A percentile compares a stretch with the other conserved stretches of the same genome.
These are phyloP conservation scores for Pseudococcus longispinus DNA, from an alignment of 2,888 invertebrate genomes.

Conservation along the genomic window DNA sequence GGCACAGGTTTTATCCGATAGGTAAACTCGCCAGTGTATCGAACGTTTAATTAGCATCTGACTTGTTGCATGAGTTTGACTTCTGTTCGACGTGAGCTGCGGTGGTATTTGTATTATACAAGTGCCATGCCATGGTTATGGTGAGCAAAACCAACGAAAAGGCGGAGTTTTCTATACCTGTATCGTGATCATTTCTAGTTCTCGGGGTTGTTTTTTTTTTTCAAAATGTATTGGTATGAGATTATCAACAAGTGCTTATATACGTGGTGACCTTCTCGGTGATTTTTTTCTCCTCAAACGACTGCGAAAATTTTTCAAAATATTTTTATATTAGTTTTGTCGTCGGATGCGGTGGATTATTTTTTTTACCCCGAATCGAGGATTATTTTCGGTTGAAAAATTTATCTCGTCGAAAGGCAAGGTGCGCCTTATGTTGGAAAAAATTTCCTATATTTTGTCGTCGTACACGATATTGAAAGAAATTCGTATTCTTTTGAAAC, in stretches of 20 bases:
- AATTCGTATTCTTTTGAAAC: neutral
- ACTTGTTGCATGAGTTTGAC: conserved; percentile 18
- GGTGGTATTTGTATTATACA: neutral
- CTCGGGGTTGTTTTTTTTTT: neutral
- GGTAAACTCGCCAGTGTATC: neutral
- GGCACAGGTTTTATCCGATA: neutral
- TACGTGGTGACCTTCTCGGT: neutral
- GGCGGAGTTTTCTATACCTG: neutral
- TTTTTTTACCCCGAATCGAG: neutral
- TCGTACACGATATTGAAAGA: neutral
- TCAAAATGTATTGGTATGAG: too few species aligned
- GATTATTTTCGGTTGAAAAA: conserved; percentile 1
- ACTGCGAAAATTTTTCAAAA: neutral
- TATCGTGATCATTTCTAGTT: neutral
- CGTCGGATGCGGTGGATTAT: neutral
- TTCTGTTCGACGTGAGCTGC: neutral
- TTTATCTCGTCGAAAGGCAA: neutral
- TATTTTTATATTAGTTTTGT: neutral
- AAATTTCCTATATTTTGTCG: neutral
- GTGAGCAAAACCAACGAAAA: neutral
- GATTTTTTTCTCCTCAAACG: neutral
- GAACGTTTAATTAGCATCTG: conserved; percentile 34
- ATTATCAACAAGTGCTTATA: neutral
- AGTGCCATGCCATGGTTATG: neutral
- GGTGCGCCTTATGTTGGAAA: neutral